Evolutionary conservation across 2,113 vertebrate species (phyloP).

Genomic region (Azemiops feae): DNA sequence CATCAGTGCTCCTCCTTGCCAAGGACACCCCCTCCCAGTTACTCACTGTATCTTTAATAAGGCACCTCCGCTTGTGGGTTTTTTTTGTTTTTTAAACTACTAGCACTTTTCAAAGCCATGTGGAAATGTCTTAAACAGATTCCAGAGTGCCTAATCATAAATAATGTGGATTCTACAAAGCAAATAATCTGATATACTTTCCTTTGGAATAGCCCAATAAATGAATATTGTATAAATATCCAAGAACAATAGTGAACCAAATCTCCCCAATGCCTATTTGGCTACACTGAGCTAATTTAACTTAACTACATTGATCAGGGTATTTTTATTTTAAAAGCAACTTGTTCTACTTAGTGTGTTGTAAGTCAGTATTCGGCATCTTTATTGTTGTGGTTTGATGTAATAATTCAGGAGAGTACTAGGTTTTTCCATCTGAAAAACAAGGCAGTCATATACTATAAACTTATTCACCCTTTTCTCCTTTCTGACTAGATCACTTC

Average conservation of each 20-base stretch:
- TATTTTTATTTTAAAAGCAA: neutral
- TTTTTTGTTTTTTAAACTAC: neutral
- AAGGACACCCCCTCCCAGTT: neutral
- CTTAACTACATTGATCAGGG: slow-evolving; percentile 5
- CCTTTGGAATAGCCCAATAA: neutral
- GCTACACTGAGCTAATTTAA: neutral
- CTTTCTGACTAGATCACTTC: neutral
- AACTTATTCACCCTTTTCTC: neutral
- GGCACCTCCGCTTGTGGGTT: neutral
- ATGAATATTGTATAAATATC: neutral
- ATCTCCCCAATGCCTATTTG: too few species aligned
- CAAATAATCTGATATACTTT: neutral
- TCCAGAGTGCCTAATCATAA: neutral
- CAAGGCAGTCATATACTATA: neutral
- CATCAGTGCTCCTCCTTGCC: neutral
- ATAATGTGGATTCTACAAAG: neutral
- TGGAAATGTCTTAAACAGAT: neutral
- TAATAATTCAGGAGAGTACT: neutral
- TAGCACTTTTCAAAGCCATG: neutral
- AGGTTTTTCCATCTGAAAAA: neutral
- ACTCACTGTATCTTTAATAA: neutral
- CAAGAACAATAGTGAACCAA: neutral
- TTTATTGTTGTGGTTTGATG: neutral
- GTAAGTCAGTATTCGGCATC: neutral
- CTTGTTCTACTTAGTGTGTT: slow-evolving; percentile 20